Evolutionary conservation across 53 echinoderm and acorn worm species (phyloP).

Genomic region (Hippasteria phrygiana): DNA sequence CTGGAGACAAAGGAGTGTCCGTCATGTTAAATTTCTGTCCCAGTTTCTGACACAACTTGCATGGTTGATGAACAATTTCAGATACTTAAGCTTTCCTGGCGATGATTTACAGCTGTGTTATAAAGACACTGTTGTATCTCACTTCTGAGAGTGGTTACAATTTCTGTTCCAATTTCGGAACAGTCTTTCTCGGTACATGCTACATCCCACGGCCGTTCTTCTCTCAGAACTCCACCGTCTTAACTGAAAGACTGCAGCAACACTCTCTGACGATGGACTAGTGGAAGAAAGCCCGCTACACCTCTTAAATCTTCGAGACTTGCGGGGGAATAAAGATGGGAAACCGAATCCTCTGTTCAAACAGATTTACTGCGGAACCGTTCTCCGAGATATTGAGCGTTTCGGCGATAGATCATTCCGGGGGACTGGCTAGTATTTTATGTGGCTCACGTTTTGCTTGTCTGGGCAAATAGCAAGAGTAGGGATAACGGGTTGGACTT

Average conservation of each 20-base stretch:
- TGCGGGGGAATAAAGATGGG: background rate
- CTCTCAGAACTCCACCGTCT: background rate
- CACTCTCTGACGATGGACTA: slow-evolving; percentile 2
- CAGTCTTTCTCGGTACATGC: too few relatives aligned
- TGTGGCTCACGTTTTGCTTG: slow-evolving; percentile 31
- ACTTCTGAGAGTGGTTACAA: too few relatives aligned
- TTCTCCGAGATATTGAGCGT: slow-evolving; percentile 33
- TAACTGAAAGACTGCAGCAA: background rate
- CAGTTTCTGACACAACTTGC: background rate
- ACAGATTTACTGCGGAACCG: slow-evolving; percentile 45
- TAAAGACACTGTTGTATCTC: too few relatives aligned
- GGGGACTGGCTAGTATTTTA: background rate
- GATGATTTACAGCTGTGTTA: too few relatives aligned
- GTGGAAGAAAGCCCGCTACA: slow-evolving; percentile 15
- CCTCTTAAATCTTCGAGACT: slow-evolving; percentile 54
- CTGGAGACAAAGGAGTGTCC: background rate
- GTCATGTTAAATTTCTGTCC: background rate
- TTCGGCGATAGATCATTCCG: slow-evolving; percentile 42
- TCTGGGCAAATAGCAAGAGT: slow-evolving; percentile 24
- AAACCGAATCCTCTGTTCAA: slow-evolving; percentile 46
- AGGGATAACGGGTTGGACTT: slow-evolving; percentile 8
- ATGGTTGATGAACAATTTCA: too few relatives aligned
- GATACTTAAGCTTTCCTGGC: too few relatives aligned
- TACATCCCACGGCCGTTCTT: too few relatives aligned
- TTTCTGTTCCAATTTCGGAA: too few relatives aligned